Evolutionary conservation across 2,888 invertebrate species (phyloP).

Genomic region (Prosapia bicincta): DNA sequence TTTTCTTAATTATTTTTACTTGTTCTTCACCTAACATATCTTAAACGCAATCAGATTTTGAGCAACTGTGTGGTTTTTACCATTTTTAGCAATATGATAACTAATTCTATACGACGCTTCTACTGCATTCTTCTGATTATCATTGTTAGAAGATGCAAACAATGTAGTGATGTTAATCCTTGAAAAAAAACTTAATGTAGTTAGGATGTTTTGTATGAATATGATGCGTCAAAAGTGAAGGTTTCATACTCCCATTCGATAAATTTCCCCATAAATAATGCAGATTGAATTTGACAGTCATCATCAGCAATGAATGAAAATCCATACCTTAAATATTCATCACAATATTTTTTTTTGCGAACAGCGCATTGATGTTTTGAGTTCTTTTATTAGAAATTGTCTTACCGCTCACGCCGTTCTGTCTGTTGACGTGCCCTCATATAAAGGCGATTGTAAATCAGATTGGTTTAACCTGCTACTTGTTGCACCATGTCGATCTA

Average conservation of each 20-base stretch:
- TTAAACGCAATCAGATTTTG: slow-evolving; percentile 9
- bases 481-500: no score
- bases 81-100: slow-evolving; percentile 7
- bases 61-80: slow-evolving; percentile 10
- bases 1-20: not conserved
- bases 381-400: no score
- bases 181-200: not conserved
- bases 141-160: not conserved
- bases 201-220: slow-evolving; percentile 11
- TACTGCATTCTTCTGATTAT: slow-evolving; percentile 3
- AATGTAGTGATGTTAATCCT: not conserved
- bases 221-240: slow-evolving; percentile 6
- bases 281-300: no score
- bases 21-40: slow-evolving; percentile 6
- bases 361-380: no score
- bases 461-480: no score
- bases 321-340: no score
- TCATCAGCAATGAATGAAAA: no score
- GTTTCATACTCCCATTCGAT: slow-evolving; percentile 12
- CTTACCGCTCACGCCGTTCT: no score
- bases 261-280: no score
- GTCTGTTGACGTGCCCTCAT: no score
- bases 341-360: no score
- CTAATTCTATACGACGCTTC: slow-evolving; percentile 12
- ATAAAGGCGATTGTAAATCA: no score